These are phyloP conservation scores for Teleopsis dalmanni DNA, from an alignment of 1,140 invertebrate species.

Conservation along the genomic window DNA sequence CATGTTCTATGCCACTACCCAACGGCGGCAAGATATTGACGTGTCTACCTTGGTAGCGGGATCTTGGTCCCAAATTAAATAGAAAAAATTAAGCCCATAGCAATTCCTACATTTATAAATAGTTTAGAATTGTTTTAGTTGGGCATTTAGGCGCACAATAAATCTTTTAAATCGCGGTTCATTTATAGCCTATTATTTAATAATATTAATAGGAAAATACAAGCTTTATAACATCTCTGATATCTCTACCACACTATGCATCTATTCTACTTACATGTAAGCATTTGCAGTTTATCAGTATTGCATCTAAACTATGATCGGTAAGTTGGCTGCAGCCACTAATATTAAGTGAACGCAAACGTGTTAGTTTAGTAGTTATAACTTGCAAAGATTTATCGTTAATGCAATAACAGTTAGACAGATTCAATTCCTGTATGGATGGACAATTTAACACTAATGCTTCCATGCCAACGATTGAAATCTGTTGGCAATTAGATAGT, in stretches of 20 bases:
- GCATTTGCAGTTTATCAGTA: conserved; percentile 50
- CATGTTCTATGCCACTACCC: too few species aligned
- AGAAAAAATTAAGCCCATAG: too few species aligned
- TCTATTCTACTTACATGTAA: conserved; percentile 18
- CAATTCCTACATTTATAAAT: too few species aligned
- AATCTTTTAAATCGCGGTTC: too few species aligned
- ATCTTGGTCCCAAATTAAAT: too few species aligned
- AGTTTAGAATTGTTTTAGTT: too few species aligned
- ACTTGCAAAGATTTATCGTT: conserved; percentile 57
- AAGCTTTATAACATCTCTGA: background rate
- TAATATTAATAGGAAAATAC: background rate
- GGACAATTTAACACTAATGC: conserved; percentile 57
- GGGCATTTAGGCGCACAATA: too few species aligned
- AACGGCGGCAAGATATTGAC: too few species aligned
- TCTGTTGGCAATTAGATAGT: conserved; percentile 60
- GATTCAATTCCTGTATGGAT: conserved; percentile 58
- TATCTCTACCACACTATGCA: too few species aligned
- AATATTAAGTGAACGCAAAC: conserved; percentile 56
- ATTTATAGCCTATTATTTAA: too few species aligned
- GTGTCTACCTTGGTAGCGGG: too few species aligned
- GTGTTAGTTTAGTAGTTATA: conserved; percentile 50
- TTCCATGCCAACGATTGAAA: conserved; percentile 56
- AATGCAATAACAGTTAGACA: conserved; percentile 58
- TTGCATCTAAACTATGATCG: conserved; percentile 52
- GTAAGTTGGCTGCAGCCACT: conserved; percentile 61